phyloP scores from a whole-genome alignment of 2,113 vertebrate species.

The Tetrax tetrax region DNA sequence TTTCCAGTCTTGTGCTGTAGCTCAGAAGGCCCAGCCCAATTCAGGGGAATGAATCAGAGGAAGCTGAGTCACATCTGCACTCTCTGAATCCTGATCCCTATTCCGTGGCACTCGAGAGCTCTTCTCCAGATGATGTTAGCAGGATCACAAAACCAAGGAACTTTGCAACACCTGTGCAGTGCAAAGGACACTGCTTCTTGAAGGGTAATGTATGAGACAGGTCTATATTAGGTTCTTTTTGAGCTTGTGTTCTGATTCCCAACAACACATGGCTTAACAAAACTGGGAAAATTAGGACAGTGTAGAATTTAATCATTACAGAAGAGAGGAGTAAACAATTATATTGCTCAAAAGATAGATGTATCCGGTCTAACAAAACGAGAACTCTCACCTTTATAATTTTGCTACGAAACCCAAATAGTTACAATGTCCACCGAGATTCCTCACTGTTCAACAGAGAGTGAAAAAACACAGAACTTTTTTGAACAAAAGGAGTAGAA shows the following conservation, averaged over 20 bases:
- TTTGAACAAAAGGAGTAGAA: neutral
- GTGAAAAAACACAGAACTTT: neutral
- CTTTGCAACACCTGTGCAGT: neutral
- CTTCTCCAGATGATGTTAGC: neutral
- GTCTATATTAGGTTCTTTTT: neutral
- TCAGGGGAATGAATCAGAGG: neutral
- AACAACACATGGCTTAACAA: neutral
- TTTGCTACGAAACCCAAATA: neutral
- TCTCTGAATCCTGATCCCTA: neutral
- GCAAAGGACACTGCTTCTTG: neutral
- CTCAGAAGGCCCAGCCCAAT: neutral
- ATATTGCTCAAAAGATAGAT: neutral
- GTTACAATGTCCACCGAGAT: neutral
- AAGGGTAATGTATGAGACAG: neutral
- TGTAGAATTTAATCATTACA: neutral
- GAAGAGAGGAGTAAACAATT: neutral
- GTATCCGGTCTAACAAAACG: neutral
- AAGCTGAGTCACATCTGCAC: neutral
- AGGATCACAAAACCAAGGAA: neutral
- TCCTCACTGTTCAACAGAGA: neutral
- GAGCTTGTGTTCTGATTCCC: neutral
- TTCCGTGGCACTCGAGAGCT: neutral
- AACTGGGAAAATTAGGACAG: neutral
- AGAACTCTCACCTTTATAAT: neutral
- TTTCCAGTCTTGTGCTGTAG: neutral